Evolutionary conservation across 2,113 vertebrate genomes (phyloP), one percentile per base, ranked within the genome.

Genomic region (Macroglossus sobrinus): DNA sequence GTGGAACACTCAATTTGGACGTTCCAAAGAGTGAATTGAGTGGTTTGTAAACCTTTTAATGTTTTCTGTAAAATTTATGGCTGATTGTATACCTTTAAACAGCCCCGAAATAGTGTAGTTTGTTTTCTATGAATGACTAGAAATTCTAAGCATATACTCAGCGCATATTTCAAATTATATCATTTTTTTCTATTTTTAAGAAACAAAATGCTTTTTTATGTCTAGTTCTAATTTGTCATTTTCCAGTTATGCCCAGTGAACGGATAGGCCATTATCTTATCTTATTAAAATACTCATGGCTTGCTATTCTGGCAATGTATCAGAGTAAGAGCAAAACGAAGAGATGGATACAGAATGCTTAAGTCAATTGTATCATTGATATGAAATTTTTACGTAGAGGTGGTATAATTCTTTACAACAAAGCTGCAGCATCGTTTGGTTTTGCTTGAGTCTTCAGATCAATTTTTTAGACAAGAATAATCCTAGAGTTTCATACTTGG

Each of bases 201-300:
- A 88, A 96, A 61, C 53, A 64, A 91, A 89, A 68, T 92, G 61
- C 16, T 85, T 94, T 93, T 97, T 66, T 64, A n/a, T 57, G 8
- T 92, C 63, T 94, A 45, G 35, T 63, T 93, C 43, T 89, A 88
- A 96, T 95, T 85, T 86, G 91, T 87, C 76, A 66, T 91, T 96
- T 91, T 93, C 84, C 95, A 75, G 63, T 79, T 89, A 43, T 14
- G 11, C 33, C 78, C 87, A 95, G 12, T 91, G 91, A 95, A 86
- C 66, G 69, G 76, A 93, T 55, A 64, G 72, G 64, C 59, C 64
- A 91, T 94, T 89, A 81, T 92, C 88, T 69, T 69, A 33, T 81
- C 68, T 93, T 94, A 80, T 97, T 97, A 97, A 89, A 95, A 82
- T 33, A 80, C 64, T 82, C 43, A 75, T 14, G 76, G 1, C 88